Percentiles rank a stretch among this genome's conserved stretches.
Conservation (phyloP, 1,140 invertebrate genomes). For the Helicorthomorpha holstii region DNA sequence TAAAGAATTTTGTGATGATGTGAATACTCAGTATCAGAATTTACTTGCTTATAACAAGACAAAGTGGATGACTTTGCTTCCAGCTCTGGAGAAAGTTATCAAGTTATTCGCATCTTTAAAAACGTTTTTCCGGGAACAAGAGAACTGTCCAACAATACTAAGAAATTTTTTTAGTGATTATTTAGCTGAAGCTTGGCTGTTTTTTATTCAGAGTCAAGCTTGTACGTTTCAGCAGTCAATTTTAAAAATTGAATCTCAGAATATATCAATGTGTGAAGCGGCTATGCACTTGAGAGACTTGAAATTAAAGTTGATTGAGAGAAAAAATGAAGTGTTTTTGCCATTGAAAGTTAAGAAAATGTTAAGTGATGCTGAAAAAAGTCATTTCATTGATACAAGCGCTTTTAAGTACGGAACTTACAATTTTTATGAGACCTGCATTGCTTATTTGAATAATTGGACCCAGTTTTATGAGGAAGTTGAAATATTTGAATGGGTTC, state of each 20-base stretch:
- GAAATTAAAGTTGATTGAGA: not conserved
- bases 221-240: not conserved
- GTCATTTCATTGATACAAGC: not conserved
- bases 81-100: not conserved
- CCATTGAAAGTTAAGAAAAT: not conserved
- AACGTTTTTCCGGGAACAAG: not conserved
- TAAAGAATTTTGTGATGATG: conserved; percentile 1
- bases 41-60: not conserved
- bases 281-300: not conserved
- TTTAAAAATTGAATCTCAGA: not conserved
- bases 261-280: not conserved
- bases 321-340: not conserved
- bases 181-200: not conserved
- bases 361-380: not conserved
- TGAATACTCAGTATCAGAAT: not conserved
- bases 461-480: not conserved
- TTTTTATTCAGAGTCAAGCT: not conserved
- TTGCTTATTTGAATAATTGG: not conserved
- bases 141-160: not conserved
- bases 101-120: too few relatives aligned
- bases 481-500: not conserved
- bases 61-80: not conserved
- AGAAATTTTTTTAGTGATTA: not conserved
- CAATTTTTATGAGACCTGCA: not conserved
- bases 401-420: not conserved